A percentile compares a stretch with the other conserved stretches of the same genome.
phyloP scores from a whole-genome alignment of 2,888 invertebrate genomes.

The Cheilosia soror region DNA sequence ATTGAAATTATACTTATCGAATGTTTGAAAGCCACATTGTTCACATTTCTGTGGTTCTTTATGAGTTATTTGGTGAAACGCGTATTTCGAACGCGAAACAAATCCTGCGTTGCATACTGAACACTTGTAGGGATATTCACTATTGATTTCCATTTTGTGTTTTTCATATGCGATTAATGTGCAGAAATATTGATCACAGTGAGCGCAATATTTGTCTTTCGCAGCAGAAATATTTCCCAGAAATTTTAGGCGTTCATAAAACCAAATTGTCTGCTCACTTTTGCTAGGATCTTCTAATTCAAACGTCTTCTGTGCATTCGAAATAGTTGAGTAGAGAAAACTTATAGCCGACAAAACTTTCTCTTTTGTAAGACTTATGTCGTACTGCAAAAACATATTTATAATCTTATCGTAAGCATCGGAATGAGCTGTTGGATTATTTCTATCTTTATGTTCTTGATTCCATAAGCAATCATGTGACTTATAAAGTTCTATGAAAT shows the following conservation, averaged over 20 bases:
- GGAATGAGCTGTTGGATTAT: slow-evolving; percentile 12
- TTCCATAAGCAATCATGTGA: slow-evolving; percentile 49
- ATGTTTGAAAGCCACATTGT: slow-evolving; percentile 60
- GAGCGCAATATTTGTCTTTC: slow-evolving; percentile 38
- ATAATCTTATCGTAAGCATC: slow-evolving; percentile 49
- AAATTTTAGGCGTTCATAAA: slow-evolving; percentile 48
- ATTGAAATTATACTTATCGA: slow-evolving; percentile 56
- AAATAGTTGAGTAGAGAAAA: slow-evolving; percentile 41
- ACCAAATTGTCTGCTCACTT: slow-evolving; percentile 22
- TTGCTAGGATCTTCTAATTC: background rate
- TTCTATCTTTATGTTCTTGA: slow-evolving; percentile 14
- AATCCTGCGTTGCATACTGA: slow-evolving; percentile 60
- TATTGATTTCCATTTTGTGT: slow-evolving; percentile 55
- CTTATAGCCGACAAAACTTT: slow-evolving; percentile 44
- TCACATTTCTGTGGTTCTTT: slow-evolving; percentile 65
- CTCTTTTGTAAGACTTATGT: slow-evolving; percentile 43
- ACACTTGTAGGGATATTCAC: slow-evolving; percentile 66
- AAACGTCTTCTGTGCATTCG: slow-evolving; percentile 25
- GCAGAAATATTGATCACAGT: slow-evolving; percentile 55
- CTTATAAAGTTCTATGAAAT: slow-evolving; percentile 52
- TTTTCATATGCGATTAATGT: slow-evolving; percentile 42
- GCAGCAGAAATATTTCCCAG: slow-evolving; percentile 19
- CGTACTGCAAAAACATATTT: slow-evolving; percentile 42
- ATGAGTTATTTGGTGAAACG: slow-evolving; percentile 63
- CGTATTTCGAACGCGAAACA: slow-evolving; percentile 61